phyloP scores from a whole-genome alignment of 1,140 invertebrate species.

The Danaus plexippus region DNA sequence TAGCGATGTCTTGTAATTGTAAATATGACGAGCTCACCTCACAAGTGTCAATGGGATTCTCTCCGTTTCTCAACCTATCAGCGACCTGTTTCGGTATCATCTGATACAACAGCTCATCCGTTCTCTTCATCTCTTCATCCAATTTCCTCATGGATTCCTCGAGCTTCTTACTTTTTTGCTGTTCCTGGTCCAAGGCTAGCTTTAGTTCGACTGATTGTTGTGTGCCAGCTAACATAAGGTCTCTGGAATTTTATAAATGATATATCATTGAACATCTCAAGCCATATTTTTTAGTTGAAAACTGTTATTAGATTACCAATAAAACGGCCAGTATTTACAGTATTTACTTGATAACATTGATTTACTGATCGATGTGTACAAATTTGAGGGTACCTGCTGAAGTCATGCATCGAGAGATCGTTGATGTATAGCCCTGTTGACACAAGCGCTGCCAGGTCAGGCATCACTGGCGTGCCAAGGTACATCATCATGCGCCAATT shows the following conservation, averaged over 20 bases:
- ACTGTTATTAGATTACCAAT: too few relatives aligned
- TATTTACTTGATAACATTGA: too few relatives aligned
- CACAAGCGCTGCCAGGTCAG: slow-evolving; percentile 90
- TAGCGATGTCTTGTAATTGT: too few relatives aligned
- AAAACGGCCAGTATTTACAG: too few relatives aligned
- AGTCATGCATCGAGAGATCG: slow-evolving; percentile 98
- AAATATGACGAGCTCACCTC: slow-evolving; percentile 76
- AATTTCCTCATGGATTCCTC: slow-evolving; percentile 97
- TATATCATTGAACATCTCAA: neutral
- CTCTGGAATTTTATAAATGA: slow-evolving; percentile 72
- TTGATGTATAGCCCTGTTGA: slow-evolving; percentile 95
- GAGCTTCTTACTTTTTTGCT: slow-evolving; percentile 95
- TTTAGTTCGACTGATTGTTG: slow-evolving; percentile 98
- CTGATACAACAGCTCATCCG: slow-evolving; percentile 96
- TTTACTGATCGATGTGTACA: neutral
- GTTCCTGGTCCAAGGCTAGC: slow-evolving; percentile 95
- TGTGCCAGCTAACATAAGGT: slow-evolving; percentile 95
- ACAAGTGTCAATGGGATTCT: slow-evolving; percentile 95
- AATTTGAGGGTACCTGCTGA: slow-evolving; percentile 80
- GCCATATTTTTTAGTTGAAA: too few relatives aligned
- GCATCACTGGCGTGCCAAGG: slow-evolving; percentile 95
- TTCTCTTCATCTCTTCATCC: slow-evolving; percentile 95
- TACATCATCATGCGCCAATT: slow-evolving; percentile 98
- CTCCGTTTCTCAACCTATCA: slow-evolving; percentile 90
- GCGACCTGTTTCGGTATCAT: slow-evolving; percentile 99